Conservation (phyloP, 2,797 vertebrate genomes). For the Naso thynnoides region DNA sequence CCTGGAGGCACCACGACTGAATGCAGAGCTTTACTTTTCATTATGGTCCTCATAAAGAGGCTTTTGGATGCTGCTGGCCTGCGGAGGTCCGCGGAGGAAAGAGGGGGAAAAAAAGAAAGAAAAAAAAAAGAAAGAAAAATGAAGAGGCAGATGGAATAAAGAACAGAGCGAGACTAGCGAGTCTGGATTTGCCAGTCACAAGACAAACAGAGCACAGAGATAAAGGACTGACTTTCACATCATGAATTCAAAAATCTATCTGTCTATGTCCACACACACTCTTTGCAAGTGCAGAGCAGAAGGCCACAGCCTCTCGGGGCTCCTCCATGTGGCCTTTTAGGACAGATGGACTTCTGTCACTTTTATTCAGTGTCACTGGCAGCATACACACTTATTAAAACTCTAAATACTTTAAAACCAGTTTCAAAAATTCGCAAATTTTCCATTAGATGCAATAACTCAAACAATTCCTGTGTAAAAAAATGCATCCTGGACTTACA, state of each 20-base stretch:
- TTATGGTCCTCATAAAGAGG: constrained; percentile 70
- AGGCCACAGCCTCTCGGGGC: constrained; percentile 39
- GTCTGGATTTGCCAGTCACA: constrained; percentile 53
- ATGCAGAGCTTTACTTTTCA: constrained; percentile 73
- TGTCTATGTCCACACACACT: neutral
- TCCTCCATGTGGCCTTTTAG: constrained; percentile 34
- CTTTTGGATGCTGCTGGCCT: constrained; percentile 61
- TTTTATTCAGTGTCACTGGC: constrained; percentile 31
- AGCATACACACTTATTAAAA: neutral
- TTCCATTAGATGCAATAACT: neutral
- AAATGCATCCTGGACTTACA: neutral
- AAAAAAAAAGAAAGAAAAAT: constrained; percentile 40
- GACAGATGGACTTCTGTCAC: constrained; percentile 71
- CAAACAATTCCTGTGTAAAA: neutral
- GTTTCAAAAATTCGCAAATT: neutral
- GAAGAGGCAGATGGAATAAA: constrained; percentile 42
- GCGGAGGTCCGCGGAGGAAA: constrained; percentile 35
- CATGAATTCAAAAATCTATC: neutral
- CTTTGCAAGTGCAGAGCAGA: constrained; percentile 22
- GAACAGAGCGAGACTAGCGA: constrained; percentile 51
- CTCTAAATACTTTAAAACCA: neutral
- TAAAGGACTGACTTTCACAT: constrained; percentile 8
- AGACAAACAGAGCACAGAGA: constrained; percentile 35
- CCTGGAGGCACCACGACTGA: constrained; percentile 59
- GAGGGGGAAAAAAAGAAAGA: constrained; percentile 27